Conservation (phyloP, 2,888 invertebrate species). For the Neoascia interrupta region DNA sequence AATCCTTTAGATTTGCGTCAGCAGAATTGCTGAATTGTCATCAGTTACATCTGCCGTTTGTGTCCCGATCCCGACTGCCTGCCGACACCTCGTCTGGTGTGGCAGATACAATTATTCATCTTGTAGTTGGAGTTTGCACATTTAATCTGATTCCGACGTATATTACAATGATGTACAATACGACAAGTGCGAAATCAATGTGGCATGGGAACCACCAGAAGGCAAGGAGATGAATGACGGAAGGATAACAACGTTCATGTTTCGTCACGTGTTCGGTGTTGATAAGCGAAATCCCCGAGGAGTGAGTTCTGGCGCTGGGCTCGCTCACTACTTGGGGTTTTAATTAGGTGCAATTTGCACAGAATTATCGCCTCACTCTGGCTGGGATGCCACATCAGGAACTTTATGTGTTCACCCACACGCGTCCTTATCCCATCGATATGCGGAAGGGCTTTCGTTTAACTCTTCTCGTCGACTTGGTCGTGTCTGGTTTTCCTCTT, state of each 20-base stretch:
- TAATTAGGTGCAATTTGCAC: conserved; percentile 51
- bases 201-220: background rate
- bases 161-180: conserved; percentile 25
- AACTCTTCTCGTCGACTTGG: conserved; percentile 12
- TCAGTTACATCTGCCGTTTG: conserved; percentile 25
- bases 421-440: background rate
- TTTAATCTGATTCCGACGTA: conserved; percentile 45
- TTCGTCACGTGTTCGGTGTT: conserved; percentile 41
- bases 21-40: no score
- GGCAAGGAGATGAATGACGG: background rate
- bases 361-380: conserved; percentile 16
- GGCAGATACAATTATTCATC: conserved; percentile 33
- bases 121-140: conserved; percentile 29
- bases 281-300: conserved; percentile 23
- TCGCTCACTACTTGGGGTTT: conserved; percentile 30
- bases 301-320: conserved; percentile 7
- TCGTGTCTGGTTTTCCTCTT: background rate
- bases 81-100: conserved; percentile 29
- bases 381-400: background rate
- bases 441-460: conserved; percentile 28
- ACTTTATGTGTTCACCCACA: conserved; percentile 4
- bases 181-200: background rate
- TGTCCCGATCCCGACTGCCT: no score
- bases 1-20: conserved; percentile 26
- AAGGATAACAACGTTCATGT: conserved; percentile 17